Conservation (phyloP, 2,113 vertebrate genomes). For the Solea solea region DNA sequence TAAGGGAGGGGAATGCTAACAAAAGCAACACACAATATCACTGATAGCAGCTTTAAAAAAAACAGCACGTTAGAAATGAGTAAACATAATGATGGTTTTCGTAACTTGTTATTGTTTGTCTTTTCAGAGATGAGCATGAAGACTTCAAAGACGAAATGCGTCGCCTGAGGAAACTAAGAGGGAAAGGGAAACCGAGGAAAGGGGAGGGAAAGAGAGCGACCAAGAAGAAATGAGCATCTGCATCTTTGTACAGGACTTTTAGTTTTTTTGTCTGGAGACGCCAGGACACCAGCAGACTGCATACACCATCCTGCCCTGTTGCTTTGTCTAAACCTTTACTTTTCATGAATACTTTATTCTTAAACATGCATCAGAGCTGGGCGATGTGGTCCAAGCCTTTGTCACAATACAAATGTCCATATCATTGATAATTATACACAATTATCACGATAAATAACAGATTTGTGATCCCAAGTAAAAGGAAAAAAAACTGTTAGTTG, state of each 20-base stretch:
- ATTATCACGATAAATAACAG: too few species aligned
- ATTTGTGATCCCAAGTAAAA: too few species aligned
- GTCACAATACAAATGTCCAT: too few species aligned
- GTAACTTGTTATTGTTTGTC: background rate
- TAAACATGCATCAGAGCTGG: too few species aligned
- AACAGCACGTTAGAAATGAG: too few species aligned
- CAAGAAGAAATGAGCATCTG: conserved; percentile 87
- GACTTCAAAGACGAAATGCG: conserved; percentile 96
- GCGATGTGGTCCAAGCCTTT: too few species aligned
- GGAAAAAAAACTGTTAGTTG: too few species aligned
- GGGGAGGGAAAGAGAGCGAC: conserved; percentile 93
- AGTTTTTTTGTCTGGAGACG: background rate
- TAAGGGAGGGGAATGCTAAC: too few species aligned
- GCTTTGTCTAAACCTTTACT: background rate
- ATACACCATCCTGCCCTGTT: background rate
- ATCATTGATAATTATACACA: too few species aligned
- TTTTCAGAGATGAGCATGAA: conserved; percentile 92
- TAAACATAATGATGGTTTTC: background rate
- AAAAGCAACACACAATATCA: too few species aligned
- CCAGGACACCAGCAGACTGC: background rate
- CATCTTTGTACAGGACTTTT: background rate
- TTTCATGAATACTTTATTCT: too few species aligned
- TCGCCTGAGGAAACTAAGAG: conserved; percentile 90
- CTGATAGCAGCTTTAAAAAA: too few species aligned
- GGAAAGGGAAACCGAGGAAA: conserved; percentile 93